Evolutionary conservation across 2,797 vertebrate genomes (phyloP).

Genomic region (Hydrophis major): DNA sequence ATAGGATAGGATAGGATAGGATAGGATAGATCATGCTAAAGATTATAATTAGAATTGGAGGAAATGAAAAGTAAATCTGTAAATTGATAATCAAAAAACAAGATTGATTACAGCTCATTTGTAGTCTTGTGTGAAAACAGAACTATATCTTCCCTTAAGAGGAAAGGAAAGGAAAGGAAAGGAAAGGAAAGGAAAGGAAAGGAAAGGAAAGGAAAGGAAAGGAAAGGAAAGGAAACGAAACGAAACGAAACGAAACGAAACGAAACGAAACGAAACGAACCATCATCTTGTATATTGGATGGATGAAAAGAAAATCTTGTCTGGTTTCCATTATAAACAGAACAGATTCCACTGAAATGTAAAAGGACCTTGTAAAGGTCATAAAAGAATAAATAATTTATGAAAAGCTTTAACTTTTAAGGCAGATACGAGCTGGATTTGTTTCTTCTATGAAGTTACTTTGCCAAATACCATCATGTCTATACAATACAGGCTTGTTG

Average conservation of each 20-base stretch:
- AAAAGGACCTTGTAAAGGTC: conserved; percentile 9
- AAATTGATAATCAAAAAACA: conserved; percentile 55
- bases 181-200: not conserved
- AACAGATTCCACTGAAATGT: conserved; percentile 6
- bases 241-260: not conserved
- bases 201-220: not conserved
- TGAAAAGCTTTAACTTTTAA: not conserved
- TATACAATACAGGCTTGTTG: not conserved
- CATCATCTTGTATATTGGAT: conserved; percentile 35
- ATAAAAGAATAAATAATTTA: conserved; percentile 13
- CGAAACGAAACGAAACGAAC: not conserved
- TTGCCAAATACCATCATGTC: not conserved
- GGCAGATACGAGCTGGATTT: not conserved
- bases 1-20: not conserved
- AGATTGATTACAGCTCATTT: conserved; percentile 44
- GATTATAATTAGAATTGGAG: conserved; percentile 51
- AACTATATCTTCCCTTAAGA: conserved; percentile 21
- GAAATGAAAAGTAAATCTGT: conserved; percentile 48
- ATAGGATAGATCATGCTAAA: not conserved
- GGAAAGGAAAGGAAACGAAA: not conserved
- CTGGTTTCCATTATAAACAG: conserved; percentile 42
- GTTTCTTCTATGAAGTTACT: not conserved
- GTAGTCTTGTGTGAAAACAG: conserved; percentile 35
- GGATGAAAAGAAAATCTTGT: conserved; percentile 55
- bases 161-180: not conserved